A percentile compares a stretch with the other conserved stretches of the same genome.
phyloP scores from a whole-genome alignment of 2,888 invertebrate species.

The Ceratothoa steindachneri region DNA sequence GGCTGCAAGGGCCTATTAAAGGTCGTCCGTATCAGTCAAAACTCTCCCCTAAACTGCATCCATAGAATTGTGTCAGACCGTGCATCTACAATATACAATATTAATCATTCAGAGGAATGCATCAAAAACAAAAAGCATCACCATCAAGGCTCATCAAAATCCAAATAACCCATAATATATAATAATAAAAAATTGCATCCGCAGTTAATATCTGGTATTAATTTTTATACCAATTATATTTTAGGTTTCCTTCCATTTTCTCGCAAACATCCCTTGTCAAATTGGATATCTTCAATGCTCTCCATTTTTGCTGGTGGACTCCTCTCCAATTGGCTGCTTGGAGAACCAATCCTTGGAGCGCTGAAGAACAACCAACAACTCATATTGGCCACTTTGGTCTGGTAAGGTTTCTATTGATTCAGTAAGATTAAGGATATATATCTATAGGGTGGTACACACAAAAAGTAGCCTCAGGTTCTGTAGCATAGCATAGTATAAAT shows the following conservation, averaged over 20 bases:
- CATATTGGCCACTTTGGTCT: constrained; percentile 82
- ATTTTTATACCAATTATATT: too few species aligned
- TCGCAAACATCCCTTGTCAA: constrained; percentile 92
- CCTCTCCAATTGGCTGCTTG: constrained; percentile 88
- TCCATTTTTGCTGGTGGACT: constrained; percentile 96
- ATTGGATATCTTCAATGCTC: constrained; percentile 97
- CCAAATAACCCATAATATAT: too few species aligned
- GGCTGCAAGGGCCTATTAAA: too few species aligned
- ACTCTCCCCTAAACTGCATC: too few species aligned
- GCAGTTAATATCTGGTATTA: too few species aligned
- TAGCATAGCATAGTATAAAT: not conserved
- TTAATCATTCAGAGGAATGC: too few species aligned
- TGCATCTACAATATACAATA: too few species aligned
- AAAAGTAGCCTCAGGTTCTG: not conserved
- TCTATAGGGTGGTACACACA: not conserved
- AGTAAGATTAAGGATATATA: not conserved
- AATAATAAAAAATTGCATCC: too few species aligned
- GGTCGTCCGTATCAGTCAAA: too few species aligned
- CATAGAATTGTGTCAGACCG: too few species aligned
- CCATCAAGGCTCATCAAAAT: too few species aligned
- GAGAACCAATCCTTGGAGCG: constrained; percentile 91
- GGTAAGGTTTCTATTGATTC: constrained; percentile 63
- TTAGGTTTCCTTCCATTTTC: constrained; percentile 84
- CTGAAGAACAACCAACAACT: constrained; percentile 93
- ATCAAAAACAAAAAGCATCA: too few species aligned